These are phyloP conservation scores for Tichodroma muraria DNA, from an alignment of 2,113 vertebrate genomes.

Conservation along the genomic window DNA sequence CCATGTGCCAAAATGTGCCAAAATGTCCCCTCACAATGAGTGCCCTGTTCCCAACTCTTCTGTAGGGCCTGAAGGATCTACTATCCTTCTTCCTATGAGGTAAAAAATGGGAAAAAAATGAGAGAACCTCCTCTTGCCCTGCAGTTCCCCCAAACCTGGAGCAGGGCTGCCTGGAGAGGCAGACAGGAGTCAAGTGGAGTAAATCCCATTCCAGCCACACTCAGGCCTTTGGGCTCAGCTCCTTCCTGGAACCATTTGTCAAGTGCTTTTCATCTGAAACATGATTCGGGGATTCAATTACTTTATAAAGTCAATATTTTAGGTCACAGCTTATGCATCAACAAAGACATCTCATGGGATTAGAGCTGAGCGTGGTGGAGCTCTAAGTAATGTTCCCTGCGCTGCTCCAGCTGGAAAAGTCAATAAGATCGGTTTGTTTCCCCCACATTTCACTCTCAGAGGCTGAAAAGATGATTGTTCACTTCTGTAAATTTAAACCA, in stretches of 20 bases:
- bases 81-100: background rate
- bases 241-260: conserved; percentile 30
- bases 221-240: background rate
- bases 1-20: fast-evolving
- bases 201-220: background rate
- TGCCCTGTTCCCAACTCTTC: background rate
- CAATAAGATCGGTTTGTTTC: background rate
- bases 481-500: conserved; percentile 26
- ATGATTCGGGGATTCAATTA: conserved; percentile 61
- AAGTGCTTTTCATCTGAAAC: conserved; percentile 53
- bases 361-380: background rate
- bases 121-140: background rate
- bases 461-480: conserved; percentile 21
- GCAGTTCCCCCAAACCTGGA: background rate
- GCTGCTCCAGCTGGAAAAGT: background rate
- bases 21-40: background rate
- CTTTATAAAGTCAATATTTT: conserved; percentile 64
- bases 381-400: conserved; percentile 1
- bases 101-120: background rate
- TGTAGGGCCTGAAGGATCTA: background rate
- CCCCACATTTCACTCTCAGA: conserved; percentile 2
- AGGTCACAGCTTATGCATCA: conserved; percentile 47
- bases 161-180: background rate
- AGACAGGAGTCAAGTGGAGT: background rate
- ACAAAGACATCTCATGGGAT: conserved; percentile 42